Evolutionary conservation across 2,113 vertebrate species (phyloP), one percentile per base, ranked within the genome.

Genomic region (Paramisgurnus dabryanus): DNA sequence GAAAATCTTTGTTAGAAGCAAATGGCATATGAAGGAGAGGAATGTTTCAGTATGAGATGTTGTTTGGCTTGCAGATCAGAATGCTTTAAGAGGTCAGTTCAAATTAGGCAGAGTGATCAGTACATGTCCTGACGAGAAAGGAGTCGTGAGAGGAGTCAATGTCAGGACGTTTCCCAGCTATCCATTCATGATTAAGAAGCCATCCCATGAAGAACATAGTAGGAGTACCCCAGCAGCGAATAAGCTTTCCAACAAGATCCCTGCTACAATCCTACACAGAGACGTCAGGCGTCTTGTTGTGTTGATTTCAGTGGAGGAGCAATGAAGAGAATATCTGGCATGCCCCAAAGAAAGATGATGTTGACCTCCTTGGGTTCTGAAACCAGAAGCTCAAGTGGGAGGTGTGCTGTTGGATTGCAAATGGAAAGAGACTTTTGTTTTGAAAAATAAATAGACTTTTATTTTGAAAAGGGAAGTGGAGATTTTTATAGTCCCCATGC

Each of bases 51-150:
- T 39, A 4, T 47, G 49, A 34, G 49, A 39, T 4, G 2, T 39
- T 1, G 49, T 53, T 12, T 71, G 68, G 68, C 0, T 53, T 0
- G 49, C 47, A 53, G 22, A 55, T 61, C 82, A 86, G 41, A 78
- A 78, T 3, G 60, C 39, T 0, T 11, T 80, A 22, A 83, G 65
- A 11, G 22, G 70, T 4, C 69, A 83, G 12, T 71, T 41, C 7
- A 76, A 55, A 17, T 40, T 86, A 11, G 80, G n/a, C 13, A 81
- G 49, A 67, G 79, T 86, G 0, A 15, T 79, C 50, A 47, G 55
- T 61, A 70, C 66, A 9, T 76, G 71, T 41, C 3, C 22, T n/a
- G 75, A 84, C 18, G 18, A 41, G 2, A 80, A 72, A 10, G 75
- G 79, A 13, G 76, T 66, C 18, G 75, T 83, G 3, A 75, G 76